These are phyloP conservation scores for Syngnathus typhle DNA, from an alignment of 2,113 vertebrate genomes.

Conservation along the genomic window DNA sequence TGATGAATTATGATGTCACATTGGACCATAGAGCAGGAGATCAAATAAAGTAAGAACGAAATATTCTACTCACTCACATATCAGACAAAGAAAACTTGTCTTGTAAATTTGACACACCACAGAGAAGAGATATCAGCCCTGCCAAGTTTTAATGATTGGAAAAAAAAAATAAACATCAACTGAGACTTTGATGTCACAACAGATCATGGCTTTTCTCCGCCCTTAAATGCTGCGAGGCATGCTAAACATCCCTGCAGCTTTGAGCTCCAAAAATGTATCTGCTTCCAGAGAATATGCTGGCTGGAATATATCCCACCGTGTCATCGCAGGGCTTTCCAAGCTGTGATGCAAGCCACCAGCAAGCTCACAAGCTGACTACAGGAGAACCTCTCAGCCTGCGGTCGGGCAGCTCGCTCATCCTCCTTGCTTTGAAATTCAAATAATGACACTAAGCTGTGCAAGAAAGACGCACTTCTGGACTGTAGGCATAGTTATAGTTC, in stretches of 20 bases:
- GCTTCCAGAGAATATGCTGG: neutral
- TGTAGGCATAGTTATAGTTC: too few species aligned
- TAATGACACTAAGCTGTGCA: too few species aligned
- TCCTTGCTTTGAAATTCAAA: too few species aligned
- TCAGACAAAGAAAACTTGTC: neutral
- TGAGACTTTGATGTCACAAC: too few species aligned
- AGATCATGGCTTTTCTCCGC: neutral
- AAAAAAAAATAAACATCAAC: too few species aligned
- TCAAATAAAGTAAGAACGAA: neutral
- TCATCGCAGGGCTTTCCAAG: neutral
- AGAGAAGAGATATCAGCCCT: too few species aligned
- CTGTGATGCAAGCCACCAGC: neutral
- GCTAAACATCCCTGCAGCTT: neutral
- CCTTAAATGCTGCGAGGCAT: neutral
- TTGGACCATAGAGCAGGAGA: neutral
- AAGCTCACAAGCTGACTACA: neutral
- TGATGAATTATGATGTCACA: conserved; percentile 16
- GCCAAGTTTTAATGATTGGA: too few species aligned
- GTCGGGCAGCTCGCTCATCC: too few species aligned
- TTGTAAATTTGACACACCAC: neutral
- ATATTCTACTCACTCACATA: neutral
- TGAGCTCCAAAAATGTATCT: too few species aligned
- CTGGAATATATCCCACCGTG: neutral
- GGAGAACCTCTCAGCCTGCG: too few species aligned
- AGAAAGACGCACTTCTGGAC: too few species aligned